phyloP scores from a whole-genome alignment of 2,113 vertebrate species.

The Nansenia antarctica region DNA sequence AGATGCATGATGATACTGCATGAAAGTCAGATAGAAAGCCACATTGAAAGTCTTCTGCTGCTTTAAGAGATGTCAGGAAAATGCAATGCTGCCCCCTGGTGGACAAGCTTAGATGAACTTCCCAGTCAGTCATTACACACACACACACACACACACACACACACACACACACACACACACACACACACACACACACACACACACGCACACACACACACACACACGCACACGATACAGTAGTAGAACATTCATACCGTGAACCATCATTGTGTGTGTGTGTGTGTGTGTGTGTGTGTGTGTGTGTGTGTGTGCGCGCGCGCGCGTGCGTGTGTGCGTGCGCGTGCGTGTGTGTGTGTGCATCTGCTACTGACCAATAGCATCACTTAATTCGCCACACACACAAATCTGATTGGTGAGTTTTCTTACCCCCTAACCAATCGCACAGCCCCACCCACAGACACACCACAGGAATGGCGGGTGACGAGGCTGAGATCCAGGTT shows the following conservation, averaged over 20 bases:
- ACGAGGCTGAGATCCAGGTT: conserved; percentile 60
- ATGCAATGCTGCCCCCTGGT: background rate
- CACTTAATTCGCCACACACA: conserved; percentile 1
- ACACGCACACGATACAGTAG: too few species aligned
- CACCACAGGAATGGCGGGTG: conserved; percentile 63
- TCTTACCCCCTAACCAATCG: conserved; percentile 50
- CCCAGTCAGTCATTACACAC: too few species aligned
- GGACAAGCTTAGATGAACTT: background rate
- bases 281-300: background rate
- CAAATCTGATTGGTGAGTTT: conserved; percentile 50
- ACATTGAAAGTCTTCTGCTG: too few species aligned
- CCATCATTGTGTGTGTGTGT: background rate
- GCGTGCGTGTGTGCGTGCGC: background rate
- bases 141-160: too few species aligned
- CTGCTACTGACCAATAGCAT: background rate
- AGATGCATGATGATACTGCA: too few species aligned
- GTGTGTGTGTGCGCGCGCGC: background rate
- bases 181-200: too few species aligned
- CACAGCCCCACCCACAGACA: conserved; percentile 33
- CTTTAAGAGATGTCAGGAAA: background rate
- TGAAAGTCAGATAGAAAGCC: too few species aligned
- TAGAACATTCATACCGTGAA: too few species aligned
- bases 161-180: too few species aligned
- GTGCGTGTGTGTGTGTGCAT: background rate
- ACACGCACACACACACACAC: too few species aligned